These are phyloP conservation scores for Listrodromus nycthemerus DNA, from an alignment of 2,888 invertebrate species.

Conservation along the genomic window DNA sequence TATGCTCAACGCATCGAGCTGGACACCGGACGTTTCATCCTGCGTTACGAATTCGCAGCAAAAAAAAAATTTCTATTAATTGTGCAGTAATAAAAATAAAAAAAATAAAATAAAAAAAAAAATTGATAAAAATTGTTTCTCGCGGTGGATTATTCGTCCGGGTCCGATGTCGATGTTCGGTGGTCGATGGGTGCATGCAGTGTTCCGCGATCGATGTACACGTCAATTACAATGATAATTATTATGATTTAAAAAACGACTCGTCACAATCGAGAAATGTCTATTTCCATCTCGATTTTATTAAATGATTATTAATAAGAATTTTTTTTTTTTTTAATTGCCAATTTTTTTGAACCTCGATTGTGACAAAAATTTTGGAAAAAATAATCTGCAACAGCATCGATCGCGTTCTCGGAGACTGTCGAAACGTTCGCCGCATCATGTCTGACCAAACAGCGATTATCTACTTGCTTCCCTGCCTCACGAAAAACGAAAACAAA, in stretches of 20 bases:
- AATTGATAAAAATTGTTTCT: constrained; percentile 20
- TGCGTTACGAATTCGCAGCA: neutral
- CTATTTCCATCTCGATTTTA: neutral
- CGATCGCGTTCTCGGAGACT: constrained; percentile 23
- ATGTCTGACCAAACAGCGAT: constrained; percentile 12
- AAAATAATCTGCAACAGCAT: constrained; percentile 5
- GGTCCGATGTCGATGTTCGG: constrained; percentile 66
- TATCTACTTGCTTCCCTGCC: constrained; percentile 2
- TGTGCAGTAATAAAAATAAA: neutral
- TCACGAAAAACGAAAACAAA: neutral
- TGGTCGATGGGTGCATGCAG: constrained; percentile 82
- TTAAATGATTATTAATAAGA: neutral
- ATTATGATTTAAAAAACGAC: constrained; percentile 9
- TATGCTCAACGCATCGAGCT: constrained; percentile 60
- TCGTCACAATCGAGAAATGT: neutral
- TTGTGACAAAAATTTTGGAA: constrained; percentile 29
- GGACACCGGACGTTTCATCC: constrained; percentile 40
- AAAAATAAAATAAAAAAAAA: neutral
- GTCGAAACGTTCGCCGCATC: constrained; percentile 31
- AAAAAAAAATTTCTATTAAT: neutral
- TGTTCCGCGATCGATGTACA: constrained; percentile 73
- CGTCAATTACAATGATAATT: constrained; percentile 51
- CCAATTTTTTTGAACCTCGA: constrained; percentile 31
- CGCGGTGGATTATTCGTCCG: constrained; percentile 32
- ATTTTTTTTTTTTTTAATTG: neutral